A percentile compares a stretch with the other conserved stretches of the same genome.
Evolutionary conservation across 2,113 vertebrate species (phyloP).

Genomic region (Neodontobutis hainanensis): DNA sequence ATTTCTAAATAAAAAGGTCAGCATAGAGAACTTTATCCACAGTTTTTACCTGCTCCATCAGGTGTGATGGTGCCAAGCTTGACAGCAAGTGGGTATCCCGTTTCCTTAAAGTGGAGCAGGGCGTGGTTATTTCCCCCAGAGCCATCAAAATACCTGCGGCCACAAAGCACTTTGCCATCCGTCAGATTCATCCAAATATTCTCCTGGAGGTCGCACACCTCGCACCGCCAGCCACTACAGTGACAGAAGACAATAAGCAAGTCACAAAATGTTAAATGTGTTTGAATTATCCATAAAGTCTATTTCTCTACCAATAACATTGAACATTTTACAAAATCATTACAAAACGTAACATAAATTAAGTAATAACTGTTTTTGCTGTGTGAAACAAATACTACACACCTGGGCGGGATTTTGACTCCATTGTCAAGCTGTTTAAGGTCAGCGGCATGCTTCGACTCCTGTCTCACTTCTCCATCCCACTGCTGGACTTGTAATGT

Average conservation of each 20-base stretch:
- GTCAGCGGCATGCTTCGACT: slow-evolving; percentile 89
- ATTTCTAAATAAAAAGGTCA: too few species aligned
- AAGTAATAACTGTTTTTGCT: too few species aligned
- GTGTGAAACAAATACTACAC: slow-evolving; percentile 24
- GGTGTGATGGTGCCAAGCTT: slow-evolving; percentile 98
- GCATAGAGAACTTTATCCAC: too few species aligned
- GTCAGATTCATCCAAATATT: slow-evolving; percentile 99
- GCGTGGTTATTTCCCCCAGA: slow-evolving; percentile 97
- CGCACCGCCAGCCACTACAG: slow-evolving; percentile 93
- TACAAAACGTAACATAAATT: too few species aligned
- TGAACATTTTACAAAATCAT: too few species aligned
- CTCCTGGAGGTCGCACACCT: slow-evolving; percentile 94
- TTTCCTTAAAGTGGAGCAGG: slow-evolving; percentile 90
- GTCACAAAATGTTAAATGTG: not conserved
- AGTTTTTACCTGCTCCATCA: slow-evolving; percentile 87
- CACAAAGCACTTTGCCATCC: slow-evolving; percentile 92
- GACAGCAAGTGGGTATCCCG: slow-evolving; percentile 90
- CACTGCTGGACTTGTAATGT: slow-evolving; percentile 95
- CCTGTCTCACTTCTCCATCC: slow-evolving; percentile 96
- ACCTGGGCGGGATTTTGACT: slow-evolving; percentile 95
- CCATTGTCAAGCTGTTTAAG: slow-evolving; percentile 94
- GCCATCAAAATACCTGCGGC: slow-evolving; percentile 95
- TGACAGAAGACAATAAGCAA: not conserved
- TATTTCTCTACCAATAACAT: not conserved
- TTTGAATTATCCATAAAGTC: too few species aligned